A percentile compares a stretch with the other conserved stretches of the same genome.
Evolutionary conservation across 2,797 vertebrate genomes (phyloP).

Genomic region (Danio kyathit): DNA sequence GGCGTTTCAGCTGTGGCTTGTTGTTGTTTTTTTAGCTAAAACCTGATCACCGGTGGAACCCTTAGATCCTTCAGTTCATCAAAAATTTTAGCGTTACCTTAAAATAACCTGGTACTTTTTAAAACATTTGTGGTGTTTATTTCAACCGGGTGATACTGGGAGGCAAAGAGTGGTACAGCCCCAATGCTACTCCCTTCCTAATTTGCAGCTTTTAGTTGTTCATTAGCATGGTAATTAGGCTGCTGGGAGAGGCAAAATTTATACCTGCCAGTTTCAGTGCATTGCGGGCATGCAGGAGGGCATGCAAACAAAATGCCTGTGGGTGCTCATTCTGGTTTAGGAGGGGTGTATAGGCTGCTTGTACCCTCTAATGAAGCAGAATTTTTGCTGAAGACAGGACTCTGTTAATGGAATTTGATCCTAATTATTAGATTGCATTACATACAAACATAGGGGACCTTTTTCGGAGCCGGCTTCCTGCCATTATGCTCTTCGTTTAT

Average conservation of each 20-base stretch:
- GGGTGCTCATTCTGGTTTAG: not conserved
- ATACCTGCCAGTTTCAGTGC: constrained; percentile 80
- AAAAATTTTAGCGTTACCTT: constrained; percentile 11
- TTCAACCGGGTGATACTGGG: constrained; percentile 51
- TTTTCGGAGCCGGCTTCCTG: constrained; percentile 53
- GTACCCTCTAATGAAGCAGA: constrained; percentile 80
- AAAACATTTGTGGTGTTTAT: constrained; percentile 8
- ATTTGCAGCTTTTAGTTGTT: constrained; percentile 87
- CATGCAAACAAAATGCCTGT: constrained; percentile 35
- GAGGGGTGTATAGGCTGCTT: constrained; percentile 62
- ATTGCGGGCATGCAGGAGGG: constrained; percentile 70
- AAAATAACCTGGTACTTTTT: constrained; percentile 48
- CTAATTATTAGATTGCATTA: constrained; percentile 78
- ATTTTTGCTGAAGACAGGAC: constrained; percentile 79
- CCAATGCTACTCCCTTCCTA: constrained; percentile 84
- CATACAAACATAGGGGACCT: constrained; percentile 56
- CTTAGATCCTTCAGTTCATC: constrained; percentile 51
- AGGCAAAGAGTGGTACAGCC: constrained; percentile 61
- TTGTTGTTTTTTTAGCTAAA: not conserved
- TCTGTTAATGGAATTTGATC: constrained; percentile 79
- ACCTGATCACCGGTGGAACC: constrained; percentile 31
- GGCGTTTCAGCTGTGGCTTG: not conserved
- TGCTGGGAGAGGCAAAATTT: constrained; percentile 78
- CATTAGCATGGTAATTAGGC: constrained; percentile 86
- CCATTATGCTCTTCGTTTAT: constrained; percentile 55